These are phyloP conservation scores for Pteropus rufus DNA, from an alignment of 2,797 vertebrate species.

Conservation along the genomic window DNA sequence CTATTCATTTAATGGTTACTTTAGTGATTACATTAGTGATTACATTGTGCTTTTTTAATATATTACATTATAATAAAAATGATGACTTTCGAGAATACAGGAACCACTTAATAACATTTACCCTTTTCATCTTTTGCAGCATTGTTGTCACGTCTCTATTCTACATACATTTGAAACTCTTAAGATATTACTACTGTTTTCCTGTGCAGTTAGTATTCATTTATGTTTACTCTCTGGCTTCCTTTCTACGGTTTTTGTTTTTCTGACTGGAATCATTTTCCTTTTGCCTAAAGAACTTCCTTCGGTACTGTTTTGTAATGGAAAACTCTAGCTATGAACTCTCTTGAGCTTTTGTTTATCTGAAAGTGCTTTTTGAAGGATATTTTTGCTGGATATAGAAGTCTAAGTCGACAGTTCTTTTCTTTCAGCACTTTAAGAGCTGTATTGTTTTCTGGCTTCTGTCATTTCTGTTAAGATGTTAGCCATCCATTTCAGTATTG, in stretches of 20 bases:
- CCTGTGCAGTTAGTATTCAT: not conserved
- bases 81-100: not conserved
- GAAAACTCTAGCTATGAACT: not conserved
- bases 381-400: not conserved
- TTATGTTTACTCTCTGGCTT: not conserved
- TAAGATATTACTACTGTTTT: not conserved
- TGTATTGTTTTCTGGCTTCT: not conserved
- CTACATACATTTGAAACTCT: not conserved
- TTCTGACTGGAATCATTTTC: not conserved
- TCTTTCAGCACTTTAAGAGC: not conserved
- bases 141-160: not conserved
- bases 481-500: not conserved
- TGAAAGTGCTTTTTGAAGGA: not conserved
- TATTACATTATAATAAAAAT: not conserved
- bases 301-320: not conserved
- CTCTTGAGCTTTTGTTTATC: not conserved
- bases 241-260: not conserved
- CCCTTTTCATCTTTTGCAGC: not conserved
- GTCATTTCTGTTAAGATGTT: not conserved
- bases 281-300: not conserved
- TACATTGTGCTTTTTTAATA: not conserved
- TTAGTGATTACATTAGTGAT: not conserved
- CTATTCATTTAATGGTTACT: not conserved
- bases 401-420: not conserved
- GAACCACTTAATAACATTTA: not conserved